Conservation (phyloP, 2,888 invertebrate species). For the Cosmopolites sordidus region DNA sequence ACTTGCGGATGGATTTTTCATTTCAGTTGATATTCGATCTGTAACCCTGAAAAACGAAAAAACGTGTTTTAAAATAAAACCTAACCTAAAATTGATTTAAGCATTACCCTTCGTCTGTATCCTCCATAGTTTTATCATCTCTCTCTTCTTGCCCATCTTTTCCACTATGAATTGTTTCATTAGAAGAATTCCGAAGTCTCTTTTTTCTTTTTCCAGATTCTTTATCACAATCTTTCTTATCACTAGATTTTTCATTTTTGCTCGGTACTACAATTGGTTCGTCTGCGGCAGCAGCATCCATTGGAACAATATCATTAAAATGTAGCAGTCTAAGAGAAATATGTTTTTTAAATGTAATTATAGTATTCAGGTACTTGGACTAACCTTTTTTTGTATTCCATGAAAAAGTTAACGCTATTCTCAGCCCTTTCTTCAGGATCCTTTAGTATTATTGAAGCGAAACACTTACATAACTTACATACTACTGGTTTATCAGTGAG, state of each 20-base stretch:
- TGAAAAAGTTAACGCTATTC: constrained; percentile 54
- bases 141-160: constrained; percentile 44
- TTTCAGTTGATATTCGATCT: not conserved
- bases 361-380: too few species aligned
- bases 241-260: constrained; percentile 39
- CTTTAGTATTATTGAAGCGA: constrained; percentile 67
- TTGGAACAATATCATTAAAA: constrained; percentile 65
- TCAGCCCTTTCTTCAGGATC: constrained; percentile 51
- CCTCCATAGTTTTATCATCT: constrained; percentile 36
- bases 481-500: constrained; percentile 68
- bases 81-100: not conserved
- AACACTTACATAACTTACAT: constrained; percentile 78
- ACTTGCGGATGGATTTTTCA: not conserved
- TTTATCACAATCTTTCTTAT: constrained; percentile 33
- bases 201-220: constrained; percentile 45
- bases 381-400: constrained; percentile 62
- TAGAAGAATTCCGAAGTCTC: constrained; percentile 24
- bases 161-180: constrained; percentile 15
- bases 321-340: constrained; percentile 65
- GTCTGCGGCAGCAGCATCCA: constrained; percentile 53
- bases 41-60: not conserved
- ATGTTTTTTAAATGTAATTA: too few species aligned
- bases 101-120: constrained; percentile 6
- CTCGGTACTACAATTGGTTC: constrained; percentile 47
- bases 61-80: not conserved